Evolutionary conservation across 2,888 invertebrate species (phyloP).

Genomic region (Spisula solida): DNA sequence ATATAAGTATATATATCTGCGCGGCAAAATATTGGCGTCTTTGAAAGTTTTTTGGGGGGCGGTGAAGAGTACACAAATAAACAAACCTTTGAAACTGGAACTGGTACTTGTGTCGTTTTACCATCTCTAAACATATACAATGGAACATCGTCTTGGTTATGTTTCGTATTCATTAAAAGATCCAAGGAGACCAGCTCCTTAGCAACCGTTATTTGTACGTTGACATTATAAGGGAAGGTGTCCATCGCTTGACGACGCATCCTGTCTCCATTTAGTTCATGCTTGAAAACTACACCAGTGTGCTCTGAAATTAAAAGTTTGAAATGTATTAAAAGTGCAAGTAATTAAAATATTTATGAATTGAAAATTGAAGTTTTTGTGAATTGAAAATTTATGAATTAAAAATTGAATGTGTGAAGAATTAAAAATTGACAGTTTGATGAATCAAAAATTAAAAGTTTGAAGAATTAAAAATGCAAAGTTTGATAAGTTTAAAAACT

Average conservation of each 20-base stretch:
- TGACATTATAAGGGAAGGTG: neutral
- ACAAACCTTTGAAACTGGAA: neutral
- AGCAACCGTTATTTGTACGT: neutral
- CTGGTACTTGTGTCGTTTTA: neutral
- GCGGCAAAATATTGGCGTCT: no score
- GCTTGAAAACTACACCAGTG: neutral
- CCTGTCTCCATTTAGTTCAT: neutral
- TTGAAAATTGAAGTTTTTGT: no score
- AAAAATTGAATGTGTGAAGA: no score
- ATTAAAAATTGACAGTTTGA: no score
- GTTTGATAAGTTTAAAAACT: no score
- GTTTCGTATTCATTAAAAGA: neutral
- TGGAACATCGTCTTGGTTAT: neutral
- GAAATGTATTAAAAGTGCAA: neutral
- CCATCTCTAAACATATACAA: neutral
- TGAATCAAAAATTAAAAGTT: no score
- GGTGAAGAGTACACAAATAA: neutral
- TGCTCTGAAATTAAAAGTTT: neutral
- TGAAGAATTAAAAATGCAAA: no score
- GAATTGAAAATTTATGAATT: no score
- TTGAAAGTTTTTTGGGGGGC: no score
- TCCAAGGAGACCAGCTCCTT: neutral
- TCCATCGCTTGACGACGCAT: neutral
- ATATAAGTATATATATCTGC: no score
- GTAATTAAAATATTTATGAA: no score